phyloP scores from a whole-genome alignment of 2,113 vertebrate species.

The Rhea americana region DNA sequence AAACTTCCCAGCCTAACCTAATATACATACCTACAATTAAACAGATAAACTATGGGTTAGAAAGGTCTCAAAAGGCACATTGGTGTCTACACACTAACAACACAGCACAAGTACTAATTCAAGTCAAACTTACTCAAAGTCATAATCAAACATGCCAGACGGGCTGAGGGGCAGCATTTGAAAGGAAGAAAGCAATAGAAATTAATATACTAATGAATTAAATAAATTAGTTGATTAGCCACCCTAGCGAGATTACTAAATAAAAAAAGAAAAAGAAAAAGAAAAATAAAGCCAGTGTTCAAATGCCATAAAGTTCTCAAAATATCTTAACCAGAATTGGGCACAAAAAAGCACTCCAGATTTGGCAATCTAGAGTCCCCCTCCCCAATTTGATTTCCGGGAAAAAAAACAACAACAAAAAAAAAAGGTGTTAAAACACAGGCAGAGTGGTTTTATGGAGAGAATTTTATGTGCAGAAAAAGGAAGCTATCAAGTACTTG shows the following conservation, averaged over 20 bases:
- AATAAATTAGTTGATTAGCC: slow-evolving; percentile 83
- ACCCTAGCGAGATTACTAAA: slow-evolving; percentile 74
- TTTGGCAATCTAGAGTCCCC: slow-evolving; percentile 15
- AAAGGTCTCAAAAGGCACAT: slow-evolving; percentile 76
- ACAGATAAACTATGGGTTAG: slow-evolving; percentile 85
- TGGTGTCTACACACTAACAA: slow-evolving; percentile 78
- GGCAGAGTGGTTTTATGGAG: neutral
- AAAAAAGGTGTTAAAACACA: neutral
- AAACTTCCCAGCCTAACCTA: slow-evolving; percentile 86
- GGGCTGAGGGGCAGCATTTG: slow-evolving; percentile 93
- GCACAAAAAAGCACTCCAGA: slow-evolving; percentile 45
- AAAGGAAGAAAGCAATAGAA: slow-evolving; percentile 94
- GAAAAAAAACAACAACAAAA: neutral
- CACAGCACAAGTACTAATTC: slow-evolving; percentile 87
- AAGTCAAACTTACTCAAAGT: slow-evolving; percentile 99
- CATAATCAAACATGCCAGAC: slow-evolving; percentile 99
- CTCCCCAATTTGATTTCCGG: slow-evolving; percentile 22
- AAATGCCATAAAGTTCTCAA: slow-evolving; percentile 42
- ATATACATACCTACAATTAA: slow-evolving; percentile 86
- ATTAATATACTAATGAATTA: slow-evolving; percentile 88
- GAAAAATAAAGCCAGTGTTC: slow-evolving; percentile 56
- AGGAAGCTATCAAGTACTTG: neutral
- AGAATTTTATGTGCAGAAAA: neutral
- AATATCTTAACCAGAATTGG: neutral
- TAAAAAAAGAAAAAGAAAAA: neutral